Percentiles rank a stretch among this genome's conserved stretches.
These are phyloP conservation scores for Drosophila macrothrix DNA, from an alignment of 2,888 invertebrate species.

Conservation along the genomic window DNA sequence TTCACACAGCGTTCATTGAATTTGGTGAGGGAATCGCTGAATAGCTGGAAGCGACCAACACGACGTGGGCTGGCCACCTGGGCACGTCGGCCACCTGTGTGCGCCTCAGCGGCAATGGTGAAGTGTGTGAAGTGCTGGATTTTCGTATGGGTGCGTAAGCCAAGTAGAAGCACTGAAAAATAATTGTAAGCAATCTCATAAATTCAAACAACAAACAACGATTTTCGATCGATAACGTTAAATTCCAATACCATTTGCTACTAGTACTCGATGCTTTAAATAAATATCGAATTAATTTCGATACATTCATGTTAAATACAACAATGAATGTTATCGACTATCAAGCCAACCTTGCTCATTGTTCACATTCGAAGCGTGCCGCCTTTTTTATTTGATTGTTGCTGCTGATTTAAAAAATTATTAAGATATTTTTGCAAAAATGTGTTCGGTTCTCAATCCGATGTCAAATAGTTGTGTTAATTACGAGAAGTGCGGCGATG, in stretches of 20 bases:
- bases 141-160: constrained; percentile 88
- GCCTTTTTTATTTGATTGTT: constrained; percentile 26
- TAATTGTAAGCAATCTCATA: not conserved
- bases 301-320: constrained; percentile 1
- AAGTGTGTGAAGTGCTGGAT: constrained; percentile 93
- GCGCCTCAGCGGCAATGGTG: constrained; percentile 89
- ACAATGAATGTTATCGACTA: not conserved
- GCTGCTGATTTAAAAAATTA: constrained; percentile 1
- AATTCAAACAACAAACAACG: constrained; percentile 1
- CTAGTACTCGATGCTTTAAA: constrained; percentile 13
- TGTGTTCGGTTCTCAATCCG: constrained; percentile 44
- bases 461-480: constrained; percentile 28
- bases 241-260: not conserved
- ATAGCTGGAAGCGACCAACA: constrained; percentile 90
- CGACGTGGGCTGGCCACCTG: constrained; percentile 86
- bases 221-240: not conserved
- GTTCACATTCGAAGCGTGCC: constrained; percentile 8
- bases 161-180: constrained; percentile 88
- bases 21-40: constrained; percentile 86
- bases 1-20: constrained; percentile 94
- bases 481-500: constrained; percentile 74
- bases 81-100: constrained; percentile 75
- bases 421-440: constrained; percentile 22
- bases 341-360: not conserved
- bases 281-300: constrained; percentile 5